These are phyloP conservation scores for Drosophila kanekoi DNA, from an alignment of 2,888 invertebrate species.

Conservation along the genomic window DNA sequence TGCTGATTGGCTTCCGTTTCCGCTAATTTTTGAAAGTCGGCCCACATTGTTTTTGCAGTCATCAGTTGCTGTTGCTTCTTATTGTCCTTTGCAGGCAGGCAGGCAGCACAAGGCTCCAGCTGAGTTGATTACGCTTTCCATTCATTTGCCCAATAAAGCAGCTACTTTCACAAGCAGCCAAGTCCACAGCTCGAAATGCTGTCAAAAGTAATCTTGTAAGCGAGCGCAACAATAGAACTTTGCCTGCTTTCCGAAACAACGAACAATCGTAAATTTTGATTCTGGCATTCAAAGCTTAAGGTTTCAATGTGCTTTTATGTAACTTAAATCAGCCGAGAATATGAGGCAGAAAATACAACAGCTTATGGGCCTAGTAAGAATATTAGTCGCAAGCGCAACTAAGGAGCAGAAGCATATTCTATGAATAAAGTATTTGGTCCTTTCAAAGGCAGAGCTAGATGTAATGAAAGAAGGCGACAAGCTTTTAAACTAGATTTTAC, in stretches of 20 bases:
- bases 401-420: too few relatives aligned
- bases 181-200: not conserved
- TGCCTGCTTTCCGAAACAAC: not conserved
- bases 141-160: conserved; percentile 1
- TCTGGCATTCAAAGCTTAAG: not conserved
- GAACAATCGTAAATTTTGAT: not conserved
- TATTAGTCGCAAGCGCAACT: too few relatives aligned
- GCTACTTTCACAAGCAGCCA: not conserved
- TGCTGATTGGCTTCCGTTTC: conserved; percentile 81
- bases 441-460: too few relatives aligned
- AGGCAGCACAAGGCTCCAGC: not conserved
- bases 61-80: conserved; percentile 18
- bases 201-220: not conserved
- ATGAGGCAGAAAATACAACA: too few relatives aligned
- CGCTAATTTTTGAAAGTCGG: conserved; percentile 77
- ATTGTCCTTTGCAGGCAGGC: conserved; percentile 20
- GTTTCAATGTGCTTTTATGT: not conserved
- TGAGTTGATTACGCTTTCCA: conserved; percentile 23
- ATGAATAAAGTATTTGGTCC: too few relatives aligned
- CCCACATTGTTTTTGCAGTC: conserved; percentile 43
- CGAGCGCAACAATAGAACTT: not conserved
- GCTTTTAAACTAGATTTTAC: too few relatives aligned
- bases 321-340: not conserved
- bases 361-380: too few relatives aligned
- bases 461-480: too few relatives aligned